Conservation (phyloP, 1,140 invertebrate species). For the Drosophila malerkotliana region DNA sequence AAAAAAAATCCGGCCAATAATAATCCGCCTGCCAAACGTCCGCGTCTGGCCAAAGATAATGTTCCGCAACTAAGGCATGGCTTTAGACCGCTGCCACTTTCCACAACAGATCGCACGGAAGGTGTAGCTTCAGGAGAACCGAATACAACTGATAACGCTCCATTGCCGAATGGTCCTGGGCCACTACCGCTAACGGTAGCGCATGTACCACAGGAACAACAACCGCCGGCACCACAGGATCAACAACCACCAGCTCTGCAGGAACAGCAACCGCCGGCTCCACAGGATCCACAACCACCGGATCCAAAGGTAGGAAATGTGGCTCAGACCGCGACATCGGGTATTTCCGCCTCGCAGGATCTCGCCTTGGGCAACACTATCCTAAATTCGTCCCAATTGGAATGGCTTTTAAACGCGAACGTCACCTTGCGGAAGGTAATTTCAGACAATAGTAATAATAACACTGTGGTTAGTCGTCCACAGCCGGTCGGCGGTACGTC, state of each 20-base stretch:
- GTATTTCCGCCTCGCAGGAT: conserved; percentile 49
- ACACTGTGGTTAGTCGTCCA: background rate
- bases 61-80: conserved; percentile 59
- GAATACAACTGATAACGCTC: background rate
- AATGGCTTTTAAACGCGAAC: conserved; percentile 23
- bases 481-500: no score
- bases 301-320: background rate
- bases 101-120: conserved; percentile 16
- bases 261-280: background rate
- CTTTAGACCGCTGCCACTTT: conserved; percentile 50
- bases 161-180: no score
- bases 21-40: conserved; percentile 17
- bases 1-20: background rate
- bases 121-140: background rate
- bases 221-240: background rate
- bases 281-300: background rate
- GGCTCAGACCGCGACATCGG: no score
- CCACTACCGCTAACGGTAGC: background rate
- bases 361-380: conserved; percentile 49
- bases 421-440: conserved; percentile 52
- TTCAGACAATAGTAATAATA: conserved; percentile 11
- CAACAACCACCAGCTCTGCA: background rate
- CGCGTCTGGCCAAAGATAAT: conserved; percentile 28
- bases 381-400: conserved; percentile 46
- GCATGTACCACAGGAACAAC: background rate